These are phyloP conservation scores for Nipponacmea schrenckii DNA, from an alignment of 2,888 invertebrate genomes.

Conservation along the genomic window DNA sequence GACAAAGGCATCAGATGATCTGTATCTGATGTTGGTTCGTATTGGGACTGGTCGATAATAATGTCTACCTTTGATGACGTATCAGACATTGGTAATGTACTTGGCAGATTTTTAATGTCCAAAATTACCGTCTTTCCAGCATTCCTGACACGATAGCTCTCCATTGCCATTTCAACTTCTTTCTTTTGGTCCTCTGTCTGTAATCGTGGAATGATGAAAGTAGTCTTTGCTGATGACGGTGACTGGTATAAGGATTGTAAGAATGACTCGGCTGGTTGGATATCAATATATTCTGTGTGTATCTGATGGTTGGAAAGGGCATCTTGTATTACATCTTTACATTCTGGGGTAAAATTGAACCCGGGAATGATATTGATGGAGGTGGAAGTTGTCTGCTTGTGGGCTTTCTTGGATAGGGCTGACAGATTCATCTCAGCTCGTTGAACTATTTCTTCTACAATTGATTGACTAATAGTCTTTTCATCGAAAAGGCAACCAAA, in stretches of 20 bases:
- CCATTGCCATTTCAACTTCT: background rate
- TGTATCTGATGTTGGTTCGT: background rate
- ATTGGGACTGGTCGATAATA: background rate
- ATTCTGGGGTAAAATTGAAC: background rate
- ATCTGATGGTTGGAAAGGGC: background rate
- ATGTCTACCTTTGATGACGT: background rate
- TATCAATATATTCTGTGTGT: background rate
- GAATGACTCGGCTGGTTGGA: background rate
- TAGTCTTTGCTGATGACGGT: background rate
- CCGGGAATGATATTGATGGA: slow-evolving; percentile 2
- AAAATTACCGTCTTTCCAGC: background rate
- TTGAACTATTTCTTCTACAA: background rate
- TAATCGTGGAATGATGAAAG: background rate
- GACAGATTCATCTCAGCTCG: background rate
- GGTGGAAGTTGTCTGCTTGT: background rate
- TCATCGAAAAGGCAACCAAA: background rate
- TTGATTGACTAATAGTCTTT: background rate
- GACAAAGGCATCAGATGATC: background rate
- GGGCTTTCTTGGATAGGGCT: background rate
- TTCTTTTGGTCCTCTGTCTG: background rate
- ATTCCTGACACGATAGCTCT: background rate
- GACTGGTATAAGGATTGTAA: background rate
- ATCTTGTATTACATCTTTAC: background rate
- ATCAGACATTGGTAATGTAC: background rate
- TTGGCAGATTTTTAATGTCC: background rate